Evolutionary conservation across 2,797 vertebrate genomes (phyloP).

Genomic region (Apogon talboti): DNA sequence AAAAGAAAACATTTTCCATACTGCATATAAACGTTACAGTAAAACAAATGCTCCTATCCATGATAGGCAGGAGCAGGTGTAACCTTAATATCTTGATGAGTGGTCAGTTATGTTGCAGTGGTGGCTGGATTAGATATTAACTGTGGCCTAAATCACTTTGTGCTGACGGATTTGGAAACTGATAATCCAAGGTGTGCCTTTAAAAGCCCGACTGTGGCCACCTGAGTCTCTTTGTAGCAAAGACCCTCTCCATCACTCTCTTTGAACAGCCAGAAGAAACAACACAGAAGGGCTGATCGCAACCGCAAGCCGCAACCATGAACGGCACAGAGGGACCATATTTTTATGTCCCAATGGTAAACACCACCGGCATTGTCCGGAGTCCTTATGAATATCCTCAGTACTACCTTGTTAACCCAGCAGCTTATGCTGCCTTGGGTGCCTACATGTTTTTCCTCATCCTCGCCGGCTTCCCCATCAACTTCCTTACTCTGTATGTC

Average conservation of each 20-base stretch:
- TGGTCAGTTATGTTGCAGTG: constrained; percentile 88
- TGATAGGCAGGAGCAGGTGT: constrained; percentile 78
- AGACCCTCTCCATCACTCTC: constrained; percentile 70
- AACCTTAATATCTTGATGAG: constrained; percentile 89
- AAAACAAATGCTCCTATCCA: constrained; percentile 9
- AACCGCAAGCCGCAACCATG: constrained; percentile 88
- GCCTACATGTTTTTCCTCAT: constrained; percentile 98
- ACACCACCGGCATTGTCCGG: constrained; percentile 90
- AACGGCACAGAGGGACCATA: constrained; percentile 95
- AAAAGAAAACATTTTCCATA: too few relatives aligned
- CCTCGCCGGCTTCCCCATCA: constrained; percentile 92
- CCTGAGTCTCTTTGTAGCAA: constrained; percentile 75
- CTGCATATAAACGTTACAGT: too few relatives aligned
- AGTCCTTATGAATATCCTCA: constrained; percentile 95
- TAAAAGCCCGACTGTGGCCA: constrained; percentile 77
- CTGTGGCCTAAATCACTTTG: constrained; percentile 85
- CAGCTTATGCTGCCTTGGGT: constrained; percentile 88
- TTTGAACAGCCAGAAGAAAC: constrained; percentile 73
- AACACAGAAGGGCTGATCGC: constrained; percentile 87
- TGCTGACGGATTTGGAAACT: constrained; percentile 86
- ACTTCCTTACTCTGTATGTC: constrained; percentile 96
- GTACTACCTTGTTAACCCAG: constrained; percentile 94
- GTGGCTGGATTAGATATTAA: constrained; percentile 86
- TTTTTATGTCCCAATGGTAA: constrained; percentile 94
- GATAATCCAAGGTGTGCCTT: constrained; percentile 83